Percentiles rank a stretch among this genome's conserved stretches.
Conservation (phyloP, 2,113 vertebrate species). For the Upupa epops region DNA sequence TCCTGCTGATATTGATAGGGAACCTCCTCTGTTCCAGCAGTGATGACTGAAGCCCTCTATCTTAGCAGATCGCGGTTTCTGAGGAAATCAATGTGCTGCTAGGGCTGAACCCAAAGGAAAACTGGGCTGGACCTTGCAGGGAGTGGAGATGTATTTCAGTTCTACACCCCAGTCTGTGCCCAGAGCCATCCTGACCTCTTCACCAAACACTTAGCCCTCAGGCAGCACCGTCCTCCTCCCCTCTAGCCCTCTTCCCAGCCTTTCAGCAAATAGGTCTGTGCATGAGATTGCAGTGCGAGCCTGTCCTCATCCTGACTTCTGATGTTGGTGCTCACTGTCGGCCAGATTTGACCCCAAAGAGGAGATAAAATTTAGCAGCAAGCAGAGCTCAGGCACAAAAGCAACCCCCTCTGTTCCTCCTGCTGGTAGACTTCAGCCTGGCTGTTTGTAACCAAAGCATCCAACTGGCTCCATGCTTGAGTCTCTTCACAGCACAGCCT, state of each 20-base stretch:
- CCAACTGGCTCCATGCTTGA: not conserved
- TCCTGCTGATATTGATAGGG: no score
- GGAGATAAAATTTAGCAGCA: not conserved
- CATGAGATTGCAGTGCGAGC: not conserved
- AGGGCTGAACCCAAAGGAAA: not conserved
- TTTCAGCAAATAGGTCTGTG: not conserved
- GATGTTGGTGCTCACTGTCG: not conserved
- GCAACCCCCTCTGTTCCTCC: rapidly evolving
- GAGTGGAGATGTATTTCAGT: not conserved
- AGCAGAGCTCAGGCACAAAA: not conserved
- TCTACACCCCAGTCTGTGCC: not conserved
- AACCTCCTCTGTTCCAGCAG: no score
- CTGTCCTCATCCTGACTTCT: not conserved
- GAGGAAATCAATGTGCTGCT: not conserved
- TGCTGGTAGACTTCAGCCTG: not conserved
- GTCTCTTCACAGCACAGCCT: not conserved
- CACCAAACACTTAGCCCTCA: not conserved
- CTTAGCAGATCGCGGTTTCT: not conserved
- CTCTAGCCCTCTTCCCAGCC: not conserved
- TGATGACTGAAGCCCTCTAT: not conserved
- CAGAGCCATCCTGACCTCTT: not conserved
- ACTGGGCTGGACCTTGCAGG: not conserved
- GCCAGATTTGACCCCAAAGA: not conserved
- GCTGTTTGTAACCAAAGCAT: not conserved
- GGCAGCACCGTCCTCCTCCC: not conserved